Base-by-base conservation (phyloP, 2,113 vertebrate species). In the Cephalopterus ornatus region DNA sequence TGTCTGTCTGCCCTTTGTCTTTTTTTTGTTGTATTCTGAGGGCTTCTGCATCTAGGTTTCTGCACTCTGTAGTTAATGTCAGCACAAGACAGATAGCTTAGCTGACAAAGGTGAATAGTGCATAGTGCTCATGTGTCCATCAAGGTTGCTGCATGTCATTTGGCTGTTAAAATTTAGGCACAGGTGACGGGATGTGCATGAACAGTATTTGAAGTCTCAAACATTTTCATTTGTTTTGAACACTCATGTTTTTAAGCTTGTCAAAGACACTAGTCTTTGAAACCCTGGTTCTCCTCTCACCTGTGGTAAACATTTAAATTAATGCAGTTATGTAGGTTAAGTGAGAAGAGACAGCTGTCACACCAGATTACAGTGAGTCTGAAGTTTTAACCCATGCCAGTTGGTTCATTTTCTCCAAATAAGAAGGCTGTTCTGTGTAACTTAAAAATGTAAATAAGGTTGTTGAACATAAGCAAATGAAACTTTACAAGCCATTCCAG, bases 401-500 rank as follows among this genome's bases (percentile, higher is more conserved):
- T 77, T 94, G 70, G 82, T 92, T 94, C 2, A n/a, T 55, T 88
- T 93, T 96, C 88, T 94, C 63, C 56, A 89, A 74, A 46, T 93
- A 65, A 81, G 62, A 92, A 89, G 70, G 65, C 61, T 72, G 52
- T 84, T 94, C 24, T 65, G 39, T 75, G 80, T 62, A 88, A 37
- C 82, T 85, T 88, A 90, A 88, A 86, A 88, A 81, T 81, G 73
- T 92, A 92, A 93, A 90, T 95, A 85, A 81, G 49, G 35, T 96
- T 75, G 79, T 92, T 93, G 91, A 92, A 84, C 76, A 17, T 68
- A 79, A 96, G 73, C 86, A 92, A 89, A 72, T 72, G 86, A 80
- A 96, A 94, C 49, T 78, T 96, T 70, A 76, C 83, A 81, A 96
- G 93, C 76, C 73, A 89, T 94, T 97, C 92, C 85, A 92, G 88